Evolutionary conservation across 2,113 vertebrate species (phyloP).

Genomic region (Pseudonaja textilis): DNA sequence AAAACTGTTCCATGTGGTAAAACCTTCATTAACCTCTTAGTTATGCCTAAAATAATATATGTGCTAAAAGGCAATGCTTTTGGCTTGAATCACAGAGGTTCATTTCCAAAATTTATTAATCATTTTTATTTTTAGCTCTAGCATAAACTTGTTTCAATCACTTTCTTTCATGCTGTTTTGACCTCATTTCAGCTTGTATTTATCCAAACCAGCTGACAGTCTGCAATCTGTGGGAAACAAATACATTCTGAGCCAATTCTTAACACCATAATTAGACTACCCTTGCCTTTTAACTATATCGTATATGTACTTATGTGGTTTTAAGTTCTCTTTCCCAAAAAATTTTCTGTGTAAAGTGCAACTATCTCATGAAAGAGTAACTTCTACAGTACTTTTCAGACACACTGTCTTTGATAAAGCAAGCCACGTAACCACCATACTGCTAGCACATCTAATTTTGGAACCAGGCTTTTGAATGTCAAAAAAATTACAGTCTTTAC

Average conservation of each 20-base stretch:
- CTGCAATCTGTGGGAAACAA: neutral
- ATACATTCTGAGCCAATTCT: conserved; percentile 16
- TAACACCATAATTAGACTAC: conserved; percentile 23
- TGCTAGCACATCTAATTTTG: conserved; percentile 18
- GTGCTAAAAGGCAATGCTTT: conserved; percentile 5
- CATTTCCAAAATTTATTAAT: neutral
- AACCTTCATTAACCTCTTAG: neutral
- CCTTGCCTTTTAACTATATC: neutral
- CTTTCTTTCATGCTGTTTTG: conserved; percentile 9
- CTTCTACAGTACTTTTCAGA: conserved; percentile 25
- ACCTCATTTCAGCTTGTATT: neutral
- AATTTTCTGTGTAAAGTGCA: neutral
- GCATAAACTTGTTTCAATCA: conserved; percentile 10
- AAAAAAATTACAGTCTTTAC: neutral
- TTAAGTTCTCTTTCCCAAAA: conserved; percentile 6
- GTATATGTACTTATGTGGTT: conserved; percentile 33
- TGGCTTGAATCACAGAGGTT: conserved; percentile 23
- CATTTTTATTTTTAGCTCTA: conserved; percentile 27
- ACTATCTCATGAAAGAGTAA: conserved; percentile 4
- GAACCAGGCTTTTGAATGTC: neutral
- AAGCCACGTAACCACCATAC: neutral
- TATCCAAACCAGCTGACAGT: neutral
- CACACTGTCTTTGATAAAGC: conserved; percentile 21
- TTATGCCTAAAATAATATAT: conserved; percentile 14
- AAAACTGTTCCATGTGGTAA: neutral